phyloP scores from a whole-genome alignment of 2,113 vertebrate genomes.

The Lasiurus borealis region DNA sequence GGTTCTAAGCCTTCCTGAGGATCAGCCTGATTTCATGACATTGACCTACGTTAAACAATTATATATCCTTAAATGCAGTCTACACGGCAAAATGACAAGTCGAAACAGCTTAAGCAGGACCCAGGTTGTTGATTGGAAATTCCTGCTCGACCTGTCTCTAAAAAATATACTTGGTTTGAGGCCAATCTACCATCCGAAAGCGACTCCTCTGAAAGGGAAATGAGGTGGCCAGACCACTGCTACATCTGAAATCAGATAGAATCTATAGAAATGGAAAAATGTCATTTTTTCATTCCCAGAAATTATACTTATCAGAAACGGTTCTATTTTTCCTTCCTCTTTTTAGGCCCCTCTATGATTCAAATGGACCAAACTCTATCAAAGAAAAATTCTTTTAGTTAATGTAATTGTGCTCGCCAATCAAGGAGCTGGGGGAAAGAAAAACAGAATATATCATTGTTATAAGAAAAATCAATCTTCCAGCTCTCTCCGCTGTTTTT shows the following conservation, averaged over 20 bases:
- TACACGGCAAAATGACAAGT: background rate
- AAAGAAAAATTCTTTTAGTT: constrained; percentile 27
- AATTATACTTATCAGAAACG: constrained; percentile 13
- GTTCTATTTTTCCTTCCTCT: background rate
- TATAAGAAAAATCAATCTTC: constrained; percentile 60
- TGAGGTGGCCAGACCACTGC: background rate
- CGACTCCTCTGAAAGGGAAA: constrained; percentile 5
- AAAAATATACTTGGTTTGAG: background rate
- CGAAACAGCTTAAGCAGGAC: constrained; percentile 7
- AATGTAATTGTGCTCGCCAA: constrained; percentile 29
- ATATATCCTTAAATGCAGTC: background rate
- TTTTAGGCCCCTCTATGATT: background rate
- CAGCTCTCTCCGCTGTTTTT: constrained; percentile 24
- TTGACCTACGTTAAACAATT: background rate
- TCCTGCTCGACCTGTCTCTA: background rate
- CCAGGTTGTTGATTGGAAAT: constrained; percentile 33
- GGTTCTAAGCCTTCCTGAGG: background rate
- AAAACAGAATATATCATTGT: constrained; percentile 27
- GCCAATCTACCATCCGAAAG: background rate
- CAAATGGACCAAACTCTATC: constrained; percentile 28
- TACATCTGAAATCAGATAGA: background rate
- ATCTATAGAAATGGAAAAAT: background rate
- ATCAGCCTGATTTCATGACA: background rate
- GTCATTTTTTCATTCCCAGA: background rate
- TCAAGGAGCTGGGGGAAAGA: background rate